A percentile compares a stretch with the other conserved stretches of the same genome.
Evolutionary conservation across 2,888 invertebrate genomes (phyloP).

Genomic region (Drosophila buzzatii): DNA sequence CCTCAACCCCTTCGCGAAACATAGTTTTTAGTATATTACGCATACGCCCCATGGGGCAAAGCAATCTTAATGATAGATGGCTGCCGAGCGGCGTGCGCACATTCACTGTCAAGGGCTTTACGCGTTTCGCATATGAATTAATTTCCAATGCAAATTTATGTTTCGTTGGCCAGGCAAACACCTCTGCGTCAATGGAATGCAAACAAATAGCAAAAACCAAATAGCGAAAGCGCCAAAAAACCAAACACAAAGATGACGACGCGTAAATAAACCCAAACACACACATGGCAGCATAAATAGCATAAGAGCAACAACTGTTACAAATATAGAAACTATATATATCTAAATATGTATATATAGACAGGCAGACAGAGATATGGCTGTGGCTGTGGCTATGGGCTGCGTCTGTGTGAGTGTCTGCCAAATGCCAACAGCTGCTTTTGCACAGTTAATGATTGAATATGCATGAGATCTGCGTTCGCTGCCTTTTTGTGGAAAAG

Average conservation of each 20-base stretch:
- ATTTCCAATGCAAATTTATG: slow-evolving; percentile 72
- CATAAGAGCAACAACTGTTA: slow-evolving; percentile 40
- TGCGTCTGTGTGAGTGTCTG: slow-evolving; percentile 29
- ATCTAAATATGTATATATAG: slow-evolving; percentile 26
- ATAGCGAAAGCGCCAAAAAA: slow-evolving; percentile 28
- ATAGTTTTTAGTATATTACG: slow-evolving; percentile 28
- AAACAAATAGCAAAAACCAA: slow-evolving; percentile 63
- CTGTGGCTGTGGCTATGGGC: background rate
- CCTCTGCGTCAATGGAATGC: slow-evolving; percentile 73
- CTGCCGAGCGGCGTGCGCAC: background rate
- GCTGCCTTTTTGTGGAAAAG: background rate
- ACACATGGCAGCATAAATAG: slow-evolving; percentile 71
- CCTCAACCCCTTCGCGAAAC: slow-evolving; percentile 1
- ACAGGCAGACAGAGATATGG: background rate
- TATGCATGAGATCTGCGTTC: slow-evolving; percentile 63
- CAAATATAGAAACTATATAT: slow-evolving; percentile 41
- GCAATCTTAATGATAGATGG: slow-evolving; percentile 48
- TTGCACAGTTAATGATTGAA: slow-evolving; percentile 74
- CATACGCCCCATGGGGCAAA: slow-evolving; percentile 46
- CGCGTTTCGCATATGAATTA: slow-evolving; percentile 61
- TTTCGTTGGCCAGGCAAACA: slow-evolving; percentile 37
- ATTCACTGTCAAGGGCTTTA: slow-evolving; percentile 25
- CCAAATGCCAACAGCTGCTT: slow-evolving; percentile 69
- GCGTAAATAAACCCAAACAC: slow-evolving; percentile 69
- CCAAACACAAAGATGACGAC: slow-evolving; percentile 65